Conservation (phyloP, 1,140 invertebrate genomes). For the Forficula auricularia region DNA sequence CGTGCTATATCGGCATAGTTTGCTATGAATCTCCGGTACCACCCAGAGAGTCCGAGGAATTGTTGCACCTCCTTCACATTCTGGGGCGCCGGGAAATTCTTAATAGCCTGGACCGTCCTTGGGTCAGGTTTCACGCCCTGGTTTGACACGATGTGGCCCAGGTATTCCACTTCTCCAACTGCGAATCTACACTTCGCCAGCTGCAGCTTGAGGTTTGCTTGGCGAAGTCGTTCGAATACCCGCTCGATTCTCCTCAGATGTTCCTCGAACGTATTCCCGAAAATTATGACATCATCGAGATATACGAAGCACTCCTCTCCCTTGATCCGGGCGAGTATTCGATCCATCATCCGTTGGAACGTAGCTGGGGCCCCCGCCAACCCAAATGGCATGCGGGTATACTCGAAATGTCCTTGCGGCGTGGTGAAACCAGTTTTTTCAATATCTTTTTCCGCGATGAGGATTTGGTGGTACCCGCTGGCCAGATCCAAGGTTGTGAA, state of each 20-base stretch:
- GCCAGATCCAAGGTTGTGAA: slow-evolving; percentile 23
- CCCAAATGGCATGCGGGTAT: slow-evolving; percentile 21
- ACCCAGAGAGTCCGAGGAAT: slow-evolving; percentile 17
- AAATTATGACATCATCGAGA: slow-evolving; percentile 4
- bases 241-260: too few species aligned
- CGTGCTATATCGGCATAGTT: too few species aligned
- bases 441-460: slow-evolving; percentile 14
- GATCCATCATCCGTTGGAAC: slow-evolving; percentile 19
- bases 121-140: slow-evolving; percentile 16
- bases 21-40: slow-evolving; percentile 7
- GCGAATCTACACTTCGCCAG: slow-evolving; percentile 20
- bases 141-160: slow-evolving; percentile 16
- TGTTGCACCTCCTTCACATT: slow-evolving; percentile 12
- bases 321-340: slow-evolving; percentile 11
- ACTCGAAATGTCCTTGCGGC: slow-evolving; percentile 21
- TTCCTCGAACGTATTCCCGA: background rate
- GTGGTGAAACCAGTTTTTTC: slow-evolving; percentile 30
- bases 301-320: slow-evolving; percentile 5
- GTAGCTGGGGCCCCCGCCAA: slow-evolving; percentile 21
- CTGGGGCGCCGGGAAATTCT: slow-evolving; percentile 14
- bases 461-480: slow-evolving; percentile 20
- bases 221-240: too few species aligned
- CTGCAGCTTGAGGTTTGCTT: slow-evolving; percentile 17
- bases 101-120: slow-evolving; percentile 14
- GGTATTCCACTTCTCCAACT: slow-evolving; percentile 14